phyloP scores from a whole-genome alignment of 2,888 invertebrate species.

The Muscina levida region DNA sequence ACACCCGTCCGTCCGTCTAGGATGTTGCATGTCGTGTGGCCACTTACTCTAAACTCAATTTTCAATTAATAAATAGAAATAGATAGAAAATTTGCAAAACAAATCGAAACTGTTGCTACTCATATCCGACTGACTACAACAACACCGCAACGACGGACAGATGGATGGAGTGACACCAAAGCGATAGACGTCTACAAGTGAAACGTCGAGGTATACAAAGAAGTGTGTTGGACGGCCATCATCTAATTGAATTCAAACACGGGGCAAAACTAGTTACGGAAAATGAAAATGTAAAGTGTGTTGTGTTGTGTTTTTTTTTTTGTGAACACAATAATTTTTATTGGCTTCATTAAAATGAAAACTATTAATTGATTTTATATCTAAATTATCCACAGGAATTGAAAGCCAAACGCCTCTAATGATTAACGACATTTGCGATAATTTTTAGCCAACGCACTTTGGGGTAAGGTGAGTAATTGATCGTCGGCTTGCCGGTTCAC shows the following conservation, averaged over 20 bases:
- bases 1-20: background rate
- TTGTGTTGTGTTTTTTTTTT: too few species aligned
- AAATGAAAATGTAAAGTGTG: too few species aligned
- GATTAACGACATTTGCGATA: conserved; percentile 35
- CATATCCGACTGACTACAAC: background rate
- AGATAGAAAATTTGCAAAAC: conserved; percentile 12
- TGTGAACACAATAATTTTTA: conserved; percentile 9
- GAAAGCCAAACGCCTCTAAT: conserved; percentile 32
- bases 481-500: conserved; percentile 9
- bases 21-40: conserved; percentile 29
- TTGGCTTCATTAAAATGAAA: conserved; percentile 13
- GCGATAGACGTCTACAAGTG: background rate
- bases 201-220: background rate
- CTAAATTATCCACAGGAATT: conserved; percentile 34
- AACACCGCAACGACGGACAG: background rate
- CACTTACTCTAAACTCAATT: conserved; percentile 17
- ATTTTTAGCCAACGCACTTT: conserved; percentile 36
- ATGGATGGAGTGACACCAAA: background rate
- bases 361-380: conserved; percentile 38
- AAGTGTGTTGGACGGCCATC: background rate
- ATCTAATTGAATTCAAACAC: conserved; percentile 5
- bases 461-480: conserved; percentile 12
- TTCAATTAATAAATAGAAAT: background rate
- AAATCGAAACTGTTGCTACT: background rate
- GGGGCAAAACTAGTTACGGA: too few species aligned